Evolutionary conservation across 2,797 vertebrate species (phyloP).

Genomic region (Nyctibius grandis): DNA sequence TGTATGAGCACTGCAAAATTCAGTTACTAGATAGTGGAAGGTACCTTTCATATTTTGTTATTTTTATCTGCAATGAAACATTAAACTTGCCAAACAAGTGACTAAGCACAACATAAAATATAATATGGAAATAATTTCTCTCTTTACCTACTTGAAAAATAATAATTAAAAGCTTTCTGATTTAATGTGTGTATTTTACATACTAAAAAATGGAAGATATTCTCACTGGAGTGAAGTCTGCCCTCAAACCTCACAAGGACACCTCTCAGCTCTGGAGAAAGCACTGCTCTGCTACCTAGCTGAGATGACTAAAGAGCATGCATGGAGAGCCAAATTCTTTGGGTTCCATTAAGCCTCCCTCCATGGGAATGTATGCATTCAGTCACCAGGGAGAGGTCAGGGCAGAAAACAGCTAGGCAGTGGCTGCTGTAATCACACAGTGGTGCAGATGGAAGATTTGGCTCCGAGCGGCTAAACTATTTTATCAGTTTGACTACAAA

Average conservation of each 20-base stretch:
- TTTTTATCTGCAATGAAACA: not conserved
- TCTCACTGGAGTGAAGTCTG: not conserved
- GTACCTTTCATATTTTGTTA: not conserved
- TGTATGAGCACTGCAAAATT: conserved; percentile 21
- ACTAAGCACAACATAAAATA: not conserved
- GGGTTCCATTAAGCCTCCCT: not conserved
- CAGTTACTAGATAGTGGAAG: conserved; percentile 9
- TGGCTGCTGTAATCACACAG: not conserved
- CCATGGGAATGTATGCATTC: not conserved
- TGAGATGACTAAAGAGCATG: not conserved
- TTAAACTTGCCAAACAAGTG: not conserved
- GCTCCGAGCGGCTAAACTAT: not conserved
- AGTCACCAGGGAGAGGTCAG: not conserved
- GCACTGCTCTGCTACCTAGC: not conserved
- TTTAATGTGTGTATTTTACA: not conserved
- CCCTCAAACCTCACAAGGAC: not conserved
- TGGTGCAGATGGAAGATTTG: not conserved
- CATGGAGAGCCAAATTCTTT: not conserved
- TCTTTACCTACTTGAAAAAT: not conserved
- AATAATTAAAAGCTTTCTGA: not conserved
- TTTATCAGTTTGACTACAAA: not conserved
- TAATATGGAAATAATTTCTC: not conserved
- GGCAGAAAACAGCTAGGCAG: not conserved
- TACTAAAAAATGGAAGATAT: not conserved
- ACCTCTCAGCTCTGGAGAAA: not conserved